These are phyloP conservation scores for Merluccius polli DNA, from an alignment of 2,797 vertebrate species.

Conservation along the genomic window DNA sequence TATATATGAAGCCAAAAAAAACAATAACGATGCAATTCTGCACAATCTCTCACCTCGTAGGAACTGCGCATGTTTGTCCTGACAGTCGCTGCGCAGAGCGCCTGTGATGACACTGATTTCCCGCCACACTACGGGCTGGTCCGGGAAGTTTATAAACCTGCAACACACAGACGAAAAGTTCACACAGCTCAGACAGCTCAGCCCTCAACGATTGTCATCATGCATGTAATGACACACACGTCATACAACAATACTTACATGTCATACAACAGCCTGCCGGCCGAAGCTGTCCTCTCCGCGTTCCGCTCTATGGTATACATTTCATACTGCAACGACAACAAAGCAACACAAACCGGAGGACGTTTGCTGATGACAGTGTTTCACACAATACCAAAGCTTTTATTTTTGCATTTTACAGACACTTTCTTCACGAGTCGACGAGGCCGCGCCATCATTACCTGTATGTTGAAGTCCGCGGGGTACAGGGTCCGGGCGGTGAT, in stretches of 20 bases:
- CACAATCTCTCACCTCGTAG: slow-evolving; percentile 89
- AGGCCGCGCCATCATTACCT: slow-evolving; percentile 76
- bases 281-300: slow-evolving; percentile 86
- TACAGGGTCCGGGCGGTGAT: slow-evolving; percentile 95
- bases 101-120: slow-evolving; percentile 94
- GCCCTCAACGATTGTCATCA: neutral
- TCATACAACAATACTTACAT: slow-evolving; percentile 86
- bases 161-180: neutral
- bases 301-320: slow-evolving; percentile 98
- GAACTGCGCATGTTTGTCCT: slow-evolving; percentile 96
- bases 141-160: slow-evolving; percentile 98
- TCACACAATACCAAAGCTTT: neutral
- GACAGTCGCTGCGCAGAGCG: slow-evolving; percentile 88
- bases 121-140: slow-evolving; percentile 94
- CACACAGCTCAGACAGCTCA: neutral
- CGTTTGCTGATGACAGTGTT: neutral
- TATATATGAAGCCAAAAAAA: too few species aligned
- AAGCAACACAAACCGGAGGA: neutral
- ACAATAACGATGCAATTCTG: too few species aligned
- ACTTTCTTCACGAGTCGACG: too few species aligned
- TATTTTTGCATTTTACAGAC: too few species aligned
- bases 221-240: neutral
- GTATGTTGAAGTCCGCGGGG: slow-evolving; percentile 93
- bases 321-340: slow-evolving; percentile 89
- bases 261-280: slow-evolving; percentile 92